Conservation (phyloP, 2,797 vertebrate genomes). For the Artibeus jamaicensis region DNA sequence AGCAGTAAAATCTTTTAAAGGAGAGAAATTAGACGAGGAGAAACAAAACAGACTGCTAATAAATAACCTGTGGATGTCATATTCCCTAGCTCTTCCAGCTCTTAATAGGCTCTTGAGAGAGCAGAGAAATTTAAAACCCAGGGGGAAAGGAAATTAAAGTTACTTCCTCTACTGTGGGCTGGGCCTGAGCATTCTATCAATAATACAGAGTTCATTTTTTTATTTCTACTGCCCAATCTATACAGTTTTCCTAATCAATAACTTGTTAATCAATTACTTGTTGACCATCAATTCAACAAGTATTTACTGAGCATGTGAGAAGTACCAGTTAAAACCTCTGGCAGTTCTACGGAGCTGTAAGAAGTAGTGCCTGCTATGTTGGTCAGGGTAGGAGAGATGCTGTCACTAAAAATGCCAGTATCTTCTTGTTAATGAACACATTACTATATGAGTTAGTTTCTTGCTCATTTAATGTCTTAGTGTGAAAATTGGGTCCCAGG, state of each 20-base stretch:
- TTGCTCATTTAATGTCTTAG: neutral
- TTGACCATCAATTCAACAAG: neutral
- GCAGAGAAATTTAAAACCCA: neutral
- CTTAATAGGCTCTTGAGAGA: neutral
- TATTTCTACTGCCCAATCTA: neutral
- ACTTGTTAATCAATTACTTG: neutral
- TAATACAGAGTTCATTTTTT: neutral
- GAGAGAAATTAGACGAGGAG: neutral
- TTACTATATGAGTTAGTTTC: neutral
- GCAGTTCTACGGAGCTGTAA: neutral
- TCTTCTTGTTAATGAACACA: neutral
- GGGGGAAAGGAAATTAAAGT: constrained; percentile 23
- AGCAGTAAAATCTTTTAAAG: constrained; percentile 12
- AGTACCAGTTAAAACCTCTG: neutral
- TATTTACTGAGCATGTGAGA: neutral
- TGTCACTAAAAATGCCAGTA: neutral
- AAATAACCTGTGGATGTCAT: constrained; percentile 19
- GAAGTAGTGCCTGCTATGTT: fast-evolving
- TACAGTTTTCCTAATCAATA: neutral
- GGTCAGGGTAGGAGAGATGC: neutral
- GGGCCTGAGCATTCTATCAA: neutral
- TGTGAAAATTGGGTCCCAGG: neutral
- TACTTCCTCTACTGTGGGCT: neutral
- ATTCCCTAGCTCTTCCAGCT: neutral
- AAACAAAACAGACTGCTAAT: neutral